These are phyloP conservation scores for Tipula vernalis DNA, from an alignment of 2,888 invertebrate species.

Conservation along the genomic window DNA sequence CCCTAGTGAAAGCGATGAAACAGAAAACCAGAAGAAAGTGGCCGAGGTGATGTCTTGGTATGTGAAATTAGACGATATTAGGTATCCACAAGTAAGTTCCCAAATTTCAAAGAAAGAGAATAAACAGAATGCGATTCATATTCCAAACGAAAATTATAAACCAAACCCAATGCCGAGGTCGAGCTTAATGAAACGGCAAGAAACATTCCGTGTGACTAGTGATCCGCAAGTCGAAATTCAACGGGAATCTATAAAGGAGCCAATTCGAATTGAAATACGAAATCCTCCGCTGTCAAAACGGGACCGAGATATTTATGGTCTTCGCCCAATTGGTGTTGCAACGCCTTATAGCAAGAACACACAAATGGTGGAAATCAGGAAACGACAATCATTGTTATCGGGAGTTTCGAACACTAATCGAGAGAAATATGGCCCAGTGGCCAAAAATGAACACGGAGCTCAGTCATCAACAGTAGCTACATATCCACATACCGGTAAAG, in stretches of 20 bases:
- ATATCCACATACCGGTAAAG: not conserved
- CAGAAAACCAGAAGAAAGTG: not conserved
- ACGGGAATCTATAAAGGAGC: not conserved
- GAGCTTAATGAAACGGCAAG: not conserved
- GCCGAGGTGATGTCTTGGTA: not conserved
- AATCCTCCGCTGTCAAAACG: not conserved
- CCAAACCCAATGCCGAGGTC: not conserved
- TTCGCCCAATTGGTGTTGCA: not conserved
- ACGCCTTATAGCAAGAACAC: not conserved
- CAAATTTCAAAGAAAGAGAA: not conserved
- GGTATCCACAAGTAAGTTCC: not conserved
- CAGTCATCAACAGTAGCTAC: not conserved
- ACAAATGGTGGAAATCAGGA: not conserved
- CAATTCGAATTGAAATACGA: not conserved
- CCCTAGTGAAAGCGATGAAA: not conserved
- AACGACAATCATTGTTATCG: not conserved
- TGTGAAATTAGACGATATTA: not conserved
- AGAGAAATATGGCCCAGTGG: not conserved
- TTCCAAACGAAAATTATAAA: not conserved
- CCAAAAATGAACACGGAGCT: not conserved
- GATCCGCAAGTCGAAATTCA: slow-evolving; percentile 5
- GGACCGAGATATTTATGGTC: not conserved
- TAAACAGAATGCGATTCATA: not conserved
- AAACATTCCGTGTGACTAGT: not conserved
- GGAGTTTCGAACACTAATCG: not conserved